Percentiles rank a stretch among this genome's conserved stretches.
These are phyloP conservation scores for Myodes glareolus DNA, from an alignment of 2,113 vertebrate species.

Conservation along the genomic window DNA sequence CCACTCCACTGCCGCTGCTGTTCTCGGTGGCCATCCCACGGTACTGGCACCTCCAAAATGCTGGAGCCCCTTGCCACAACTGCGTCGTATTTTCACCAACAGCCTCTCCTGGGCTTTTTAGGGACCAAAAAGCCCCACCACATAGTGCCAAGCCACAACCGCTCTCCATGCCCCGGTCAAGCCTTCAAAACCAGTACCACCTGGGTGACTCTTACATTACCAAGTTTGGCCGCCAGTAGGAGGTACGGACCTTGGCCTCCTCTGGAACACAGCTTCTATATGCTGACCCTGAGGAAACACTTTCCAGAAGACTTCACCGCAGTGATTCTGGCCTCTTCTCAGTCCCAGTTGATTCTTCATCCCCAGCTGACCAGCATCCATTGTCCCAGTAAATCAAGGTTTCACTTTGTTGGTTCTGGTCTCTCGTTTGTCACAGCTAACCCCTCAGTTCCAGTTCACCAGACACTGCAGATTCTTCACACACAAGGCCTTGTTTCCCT, in stretches of 20 bases:
- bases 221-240: neutral
- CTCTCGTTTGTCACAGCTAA: neutral
- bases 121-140: neutral
- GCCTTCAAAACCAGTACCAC: neutral
- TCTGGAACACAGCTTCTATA: neutral
- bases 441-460: neutral
- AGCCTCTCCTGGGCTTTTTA: neutral
- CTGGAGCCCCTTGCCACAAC: neutral
- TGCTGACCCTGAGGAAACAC: neutral
- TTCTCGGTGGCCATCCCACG: neutral
- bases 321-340: neutral
- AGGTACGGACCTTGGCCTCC: neutral
- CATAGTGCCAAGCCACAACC: neutral
- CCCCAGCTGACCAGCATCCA: neutral
- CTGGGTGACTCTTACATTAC: neutral
- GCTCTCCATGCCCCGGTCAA: neutral
- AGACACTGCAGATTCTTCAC: neutral
- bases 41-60: neutral
- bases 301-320: neutral
- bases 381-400: neutral
- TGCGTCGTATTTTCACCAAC: neutral
- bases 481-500: neutral
- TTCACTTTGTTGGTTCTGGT: neutral
- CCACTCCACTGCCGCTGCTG: no score
- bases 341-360: neutral